A percentile compares a stretch with the other conserved stretches of the same genome.
Evolutionary conservation across 2,888 invertebrate genomes (phyloP).

Genomic region (Eudemis profundana): DNA sequence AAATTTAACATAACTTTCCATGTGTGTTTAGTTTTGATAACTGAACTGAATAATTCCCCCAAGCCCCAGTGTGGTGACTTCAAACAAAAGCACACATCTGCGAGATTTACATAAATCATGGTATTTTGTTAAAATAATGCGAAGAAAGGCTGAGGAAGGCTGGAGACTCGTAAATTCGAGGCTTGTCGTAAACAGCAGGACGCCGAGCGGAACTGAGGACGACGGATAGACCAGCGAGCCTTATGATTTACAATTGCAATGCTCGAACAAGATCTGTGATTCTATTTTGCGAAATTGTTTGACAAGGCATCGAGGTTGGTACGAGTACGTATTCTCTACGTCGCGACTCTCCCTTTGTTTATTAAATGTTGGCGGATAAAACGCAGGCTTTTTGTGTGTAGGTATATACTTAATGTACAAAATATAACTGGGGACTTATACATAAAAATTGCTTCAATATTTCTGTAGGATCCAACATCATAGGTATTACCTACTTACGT

Average conservation of each 20-base stretch:
- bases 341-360: not conserved
- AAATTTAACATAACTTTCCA: not conserved
- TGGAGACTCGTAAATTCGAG: conserved; percentile 83
- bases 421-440: not conserved
- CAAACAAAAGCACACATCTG: conserved; percentile 35
- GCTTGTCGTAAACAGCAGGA: conserved; percentile 74
- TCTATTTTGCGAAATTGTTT: conserved; percentile 47
- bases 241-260: conserved; percentile 73
- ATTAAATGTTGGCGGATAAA: not conserved
- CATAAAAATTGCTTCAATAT: not conserved
- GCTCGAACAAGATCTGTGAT: conserved; percentile 42
- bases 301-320: conserved; percentile 66
- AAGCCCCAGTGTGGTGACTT: conserved; percentile 7
- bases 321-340: conserved; percentile 50
- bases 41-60: conserved; percentile 25
- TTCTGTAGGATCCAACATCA: not conserved
- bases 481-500: not conserved
- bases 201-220: conserved; percentile 66
- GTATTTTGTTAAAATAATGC: conserved; percentile 83
- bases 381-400: not conserved
- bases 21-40: conserved; percentile 8
- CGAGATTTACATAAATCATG: conserved; percentile 78
- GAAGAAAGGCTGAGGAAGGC: conserved; percentile 72
- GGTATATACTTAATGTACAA: not conserved
- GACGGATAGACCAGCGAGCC: conserved; percentile 75